Evolutionary conservation across 1,140 invertebrate species (phyloP).

Genomic region (Nasonia vitripennis): DNA sequence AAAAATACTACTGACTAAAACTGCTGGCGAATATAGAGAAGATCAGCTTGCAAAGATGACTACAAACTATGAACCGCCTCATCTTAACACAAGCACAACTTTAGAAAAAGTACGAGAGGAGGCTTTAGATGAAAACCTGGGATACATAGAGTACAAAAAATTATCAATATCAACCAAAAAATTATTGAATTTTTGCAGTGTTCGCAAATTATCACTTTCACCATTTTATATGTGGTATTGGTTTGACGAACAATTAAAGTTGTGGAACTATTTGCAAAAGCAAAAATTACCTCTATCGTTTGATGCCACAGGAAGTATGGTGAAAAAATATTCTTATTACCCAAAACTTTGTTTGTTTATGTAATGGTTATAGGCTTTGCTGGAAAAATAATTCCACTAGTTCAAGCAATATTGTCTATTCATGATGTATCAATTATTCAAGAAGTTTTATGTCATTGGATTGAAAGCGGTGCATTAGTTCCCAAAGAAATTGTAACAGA

Average conservation of each 20-base stretch:
- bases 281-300: neutral
- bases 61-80: neutral
- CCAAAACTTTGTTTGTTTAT: neutral
- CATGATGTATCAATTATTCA: conserved; percentile 2
- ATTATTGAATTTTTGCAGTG: neutral
- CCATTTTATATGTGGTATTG: neutral
- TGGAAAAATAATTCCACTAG: neutral
- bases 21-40: neutral
- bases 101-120: neutral
- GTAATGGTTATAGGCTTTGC: neutral
- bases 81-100: neutral
- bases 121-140: neutral
- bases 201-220: neutral
- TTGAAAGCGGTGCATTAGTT: neutral
- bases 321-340: conserved; percentile 2
- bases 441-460: neutral
- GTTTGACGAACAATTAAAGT: neutral
- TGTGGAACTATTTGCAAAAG: neutral
- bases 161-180: neutral
- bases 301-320: conserved; percentile 6
- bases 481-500: neutral
- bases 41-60: neutral
- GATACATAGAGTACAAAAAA: neutral
- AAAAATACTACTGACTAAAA: neutral
- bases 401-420: neutral